These are phyloP conservation scores for Coracopsis vasa DNA, from an alignment of 2,113 vertebrate genomes.

Conservation along the genomic window DNA sequence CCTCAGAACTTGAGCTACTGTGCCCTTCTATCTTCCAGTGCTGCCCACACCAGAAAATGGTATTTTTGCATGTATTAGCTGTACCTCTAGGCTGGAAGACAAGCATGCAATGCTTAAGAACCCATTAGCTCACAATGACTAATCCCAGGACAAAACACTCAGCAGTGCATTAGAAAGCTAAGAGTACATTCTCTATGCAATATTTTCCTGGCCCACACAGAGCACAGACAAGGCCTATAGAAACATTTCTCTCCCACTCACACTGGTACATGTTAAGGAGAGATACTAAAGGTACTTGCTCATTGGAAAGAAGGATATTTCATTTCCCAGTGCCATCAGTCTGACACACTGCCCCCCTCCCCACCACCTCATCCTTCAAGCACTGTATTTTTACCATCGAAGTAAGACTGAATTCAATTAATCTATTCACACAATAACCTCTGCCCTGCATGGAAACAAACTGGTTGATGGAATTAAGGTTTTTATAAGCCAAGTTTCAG, in stretches of 20 bases:
- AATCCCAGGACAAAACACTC: background rate
- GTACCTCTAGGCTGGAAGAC: background rate
- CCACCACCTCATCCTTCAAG: background rate
- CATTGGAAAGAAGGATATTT: background rate
- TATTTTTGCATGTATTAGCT: background rate
- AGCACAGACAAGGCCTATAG: background rate
- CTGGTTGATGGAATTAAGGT: background rate
- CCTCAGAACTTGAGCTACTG: background rate
- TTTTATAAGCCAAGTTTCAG: slow-evolving; percentile 12
- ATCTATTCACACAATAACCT: background rate
- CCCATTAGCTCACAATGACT: background rate
- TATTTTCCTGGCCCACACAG: background rate
- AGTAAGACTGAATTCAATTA: background rate
- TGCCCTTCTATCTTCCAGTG: background rate
- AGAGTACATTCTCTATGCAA: background rate
- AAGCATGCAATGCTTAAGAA: background rate
- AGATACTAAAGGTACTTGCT: background rate
- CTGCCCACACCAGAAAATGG: fast-evolving
- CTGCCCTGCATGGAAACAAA: background rate
- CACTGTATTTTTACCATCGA: background rate
- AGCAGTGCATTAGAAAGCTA: background rate
- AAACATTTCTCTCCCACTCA: background rate
- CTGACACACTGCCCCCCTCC: background rate
- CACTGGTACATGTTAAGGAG: background rate
- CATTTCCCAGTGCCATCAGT: background rate